Base-by-base conservation (phyloP, 35 echinoderm and acorn worm genomes). In the Chiridota heheva region DNA sequence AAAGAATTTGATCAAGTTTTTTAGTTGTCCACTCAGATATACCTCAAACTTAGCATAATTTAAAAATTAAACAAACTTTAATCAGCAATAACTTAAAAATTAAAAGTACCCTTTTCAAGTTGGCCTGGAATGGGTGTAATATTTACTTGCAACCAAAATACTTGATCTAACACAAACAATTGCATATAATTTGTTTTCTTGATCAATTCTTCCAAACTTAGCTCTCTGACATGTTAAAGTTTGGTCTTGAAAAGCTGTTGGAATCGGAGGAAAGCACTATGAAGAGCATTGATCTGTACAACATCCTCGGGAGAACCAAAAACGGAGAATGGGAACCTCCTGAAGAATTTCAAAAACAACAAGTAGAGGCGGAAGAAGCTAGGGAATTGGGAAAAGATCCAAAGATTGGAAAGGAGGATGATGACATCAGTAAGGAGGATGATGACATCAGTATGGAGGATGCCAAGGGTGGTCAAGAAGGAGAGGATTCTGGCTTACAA, bases 221-320 rank as follows among this genome's bases (percentile, higher is more conserved):
- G 92, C 87, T 96, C 1, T 86, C 92, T 1, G 92, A 96, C 57
- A 96, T 96, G 92, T 43, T 96, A 31, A 96, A 96, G 62, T 96
- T 96, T 96, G 92, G 92, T 2, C 64, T 96, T 8, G 92, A 96
- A 18, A 90, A 96, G 69, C 69, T 96, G 1, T 80, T 91, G 4
- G 81, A 86, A 51, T 89, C 84, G 12, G 85, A 78, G 16, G 89
- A 88, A 26, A 97, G 84, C 60, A 70, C 59, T 25, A 67, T 95
- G 24, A 72, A 59, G 20, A 83, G 86, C 59, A 57, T 90, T 5
- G 83, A 96, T 71, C 53, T 96, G 29, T 41, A 86, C 49, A 67
- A 44, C 60, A 97, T 97, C 32, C 87, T 97, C 41, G 94, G 94
- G 74, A 73, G 66, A 15, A 97, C 83, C 27, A 48, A 75, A 3